Conservation (phyloP, 2,113 vertebrate species). For the Lepus europaeus region DNA sequence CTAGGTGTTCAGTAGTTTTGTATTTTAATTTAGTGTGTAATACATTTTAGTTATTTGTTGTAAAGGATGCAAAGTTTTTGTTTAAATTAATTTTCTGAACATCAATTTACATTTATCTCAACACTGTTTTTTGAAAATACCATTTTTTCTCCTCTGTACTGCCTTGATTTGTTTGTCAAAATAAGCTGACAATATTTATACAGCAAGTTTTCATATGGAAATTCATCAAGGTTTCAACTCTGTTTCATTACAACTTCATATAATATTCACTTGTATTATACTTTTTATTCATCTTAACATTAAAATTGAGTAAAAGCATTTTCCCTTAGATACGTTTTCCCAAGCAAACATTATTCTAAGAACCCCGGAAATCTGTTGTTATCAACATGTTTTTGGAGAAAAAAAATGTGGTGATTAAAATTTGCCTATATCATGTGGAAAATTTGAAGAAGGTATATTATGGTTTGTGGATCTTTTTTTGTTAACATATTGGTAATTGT, state of each 20-base stretch:
- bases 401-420: accelerated
- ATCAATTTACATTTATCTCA: neutral
- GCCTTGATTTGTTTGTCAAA: neutral
- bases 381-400: slow-evolving; percentile 11
- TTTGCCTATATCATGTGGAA: accelerated
- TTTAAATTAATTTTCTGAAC: neutral
- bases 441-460: neutral
- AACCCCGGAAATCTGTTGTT: neutral
- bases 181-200: neutral
- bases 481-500: neutral
- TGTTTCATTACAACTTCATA: neutral
- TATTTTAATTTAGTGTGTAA: neutral
- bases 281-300: accelerated
- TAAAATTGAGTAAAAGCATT: neutral
- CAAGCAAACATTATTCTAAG: accelerated
- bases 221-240: accelerated
- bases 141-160: neutral
- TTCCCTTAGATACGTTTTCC: neutral
- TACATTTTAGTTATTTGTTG: neutral
- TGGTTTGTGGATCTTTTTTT: neutral
- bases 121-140: neutral
- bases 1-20: neutral
- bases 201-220: accelerated
- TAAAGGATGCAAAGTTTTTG: neutral
- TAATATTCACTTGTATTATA: neutral